Evolutionary conservation across 2,113 vertebrate genomes (phyloP).

Genomic region (Micromys minutus): DNA sequence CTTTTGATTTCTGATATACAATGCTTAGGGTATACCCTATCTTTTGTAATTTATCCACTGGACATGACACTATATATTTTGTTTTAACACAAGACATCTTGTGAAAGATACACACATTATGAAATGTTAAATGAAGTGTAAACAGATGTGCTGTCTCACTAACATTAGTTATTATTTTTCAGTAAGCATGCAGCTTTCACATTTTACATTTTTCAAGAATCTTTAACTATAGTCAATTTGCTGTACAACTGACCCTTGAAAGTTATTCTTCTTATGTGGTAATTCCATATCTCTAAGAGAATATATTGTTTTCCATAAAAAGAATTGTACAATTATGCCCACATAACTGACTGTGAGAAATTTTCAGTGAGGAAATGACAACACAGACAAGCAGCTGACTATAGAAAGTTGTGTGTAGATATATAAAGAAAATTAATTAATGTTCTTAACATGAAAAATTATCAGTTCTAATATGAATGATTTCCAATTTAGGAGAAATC

Average conservation of each 20-base stretch:
- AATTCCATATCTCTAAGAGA: neutral
- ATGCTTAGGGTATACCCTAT: neutral
- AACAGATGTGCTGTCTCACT: neutral
- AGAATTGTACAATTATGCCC: neutral
- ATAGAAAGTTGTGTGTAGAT: neutral
- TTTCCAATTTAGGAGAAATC: constrained; percentile 15
- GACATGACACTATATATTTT: neutral
- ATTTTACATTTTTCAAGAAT: neutral
- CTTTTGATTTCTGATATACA: neutral
- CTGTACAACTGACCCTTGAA: neutral
- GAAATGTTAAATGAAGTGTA: neutral
- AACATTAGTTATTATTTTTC: neutral
- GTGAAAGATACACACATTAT: neutral
- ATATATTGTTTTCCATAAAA: constrained; percentile 16
- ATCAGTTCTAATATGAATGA: constrained; percentile 8
- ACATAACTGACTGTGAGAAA: neutral
- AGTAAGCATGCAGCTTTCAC: neutral
- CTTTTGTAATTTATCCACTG: neutral
- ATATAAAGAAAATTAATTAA: neutral
- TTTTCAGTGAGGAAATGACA: constrained; percentile 10
- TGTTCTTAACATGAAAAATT: neutral
- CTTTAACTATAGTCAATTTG: neutral
- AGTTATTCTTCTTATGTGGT: neutral
- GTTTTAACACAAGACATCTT: neutral
- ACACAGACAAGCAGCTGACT: neutral